These are phyloP conservation scores for Idris sp. DNA, from an alignment of 1,140 invertebrate genomes.

Conservation along the genomic window DNA sequence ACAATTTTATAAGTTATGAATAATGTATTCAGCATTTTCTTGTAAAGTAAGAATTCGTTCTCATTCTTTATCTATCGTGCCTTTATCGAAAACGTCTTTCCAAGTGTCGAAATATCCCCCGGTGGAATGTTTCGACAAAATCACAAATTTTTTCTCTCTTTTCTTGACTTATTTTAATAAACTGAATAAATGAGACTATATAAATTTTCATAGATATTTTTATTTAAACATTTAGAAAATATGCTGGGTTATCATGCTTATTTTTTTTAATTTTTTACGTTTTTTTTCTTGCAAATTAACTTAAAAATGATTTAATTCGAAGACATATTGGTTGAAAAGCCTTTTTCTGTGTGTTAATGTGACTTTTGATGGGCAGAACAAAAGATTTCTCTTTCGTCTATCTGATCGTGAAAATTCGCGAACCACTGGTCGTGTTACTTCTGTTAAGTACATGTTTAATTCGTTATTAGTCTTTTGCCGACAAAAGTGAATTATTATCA, in stretches of 20 bases:
- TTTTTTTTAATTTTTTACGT: too few species aligned
- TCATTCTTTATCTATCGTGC: constrained; percentile 31
- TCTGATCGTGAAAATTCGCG: constrained; percentile 20
- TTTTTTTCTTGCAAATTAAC: too few species aligned
- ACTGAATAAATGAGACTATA: too few species aligned
- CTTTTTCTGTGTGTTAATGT: constrained; percentile 26
- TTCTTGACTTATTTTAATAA: too few species aligned
- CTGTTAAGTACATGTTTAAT: constrained; percentile 40
- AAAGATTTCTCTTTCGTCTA: constrained; percentile 24
- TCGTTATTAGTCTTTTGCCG: constrained; percentile 34
- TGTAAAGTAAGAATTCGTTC: constrained; percentile 37
- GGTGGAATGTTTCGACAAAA: constrained; percentile 22
- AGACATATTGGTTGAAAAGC: constrained; percentile 17
- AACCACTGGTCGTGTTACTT: constrained; percentile 21
- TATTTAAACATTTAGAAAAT: too few species aligned
- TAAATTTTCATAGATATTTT: too few species aligned
- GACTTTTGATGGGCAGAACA: constrained; percentile 34
- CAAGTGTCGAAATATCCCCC: constrained; percentile 38
- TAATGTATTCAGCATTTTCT: constrained; percentile 51
- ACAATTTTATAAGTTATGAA: constrained; percentile 37
- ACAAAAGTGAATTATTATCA: constrained; percentile 42
- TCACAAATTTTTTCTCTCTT: constrained; percentile 24
- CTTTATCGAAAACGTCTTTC: constrained; percentile 49
- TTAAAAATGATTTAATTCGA: constrained; percentile 14
- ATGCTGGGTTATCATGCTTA: too few species aligned